A percentile compares a stretch with the other conserved stretches of the same genome.
These are phyloP conservation scores for Tenthredo mesomela DNA, from an alignment of 2,888 invertebrate genomes.

Conservation along the genomic window DNA sequence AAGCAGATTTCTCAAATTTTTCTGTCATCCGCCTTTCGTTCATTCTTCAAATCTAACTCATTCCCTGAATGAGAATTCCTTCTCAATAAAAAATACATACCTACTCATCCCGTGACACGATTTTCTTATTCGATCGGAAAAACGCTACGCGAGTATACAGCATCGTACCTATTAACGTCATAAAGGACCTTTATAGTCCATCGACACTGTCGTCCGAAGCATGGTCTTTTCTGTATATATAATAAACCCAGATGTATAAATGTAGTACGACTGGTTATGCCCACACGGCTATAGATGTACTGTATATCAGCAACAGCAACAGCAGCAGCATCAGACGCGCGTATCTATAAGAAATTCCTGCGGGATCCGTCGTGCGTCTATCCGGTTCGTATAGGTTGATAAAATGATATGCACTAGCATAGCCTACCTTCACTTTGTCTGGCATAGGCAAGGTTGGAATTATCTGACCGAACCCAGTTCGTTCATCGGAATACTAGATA, in stretches of 20 bases:
- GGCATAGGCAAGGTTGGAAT: slow-evolving; percentile 3
- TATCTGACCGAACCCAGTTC: background rate
- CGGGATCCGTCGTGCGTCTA: background rate
- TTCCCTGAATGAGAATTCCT: no score
- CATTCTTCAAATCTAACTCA: no score
- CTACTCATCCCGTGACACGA: no score
- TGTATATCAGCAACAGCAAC: no score
- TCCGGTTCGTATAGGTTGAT: background rate
- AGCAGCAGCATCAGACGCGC: background rate
- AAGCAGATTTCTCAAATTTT: no score
- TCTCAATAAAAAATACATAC: no score
- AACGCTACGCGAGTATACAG: no score
- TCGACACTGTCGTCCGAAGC: background rate
- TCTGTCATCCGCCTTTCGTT: no score
- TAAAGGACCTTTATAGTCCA: background rate
- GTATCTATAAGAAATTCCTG: slow-evolving; percentile 14
- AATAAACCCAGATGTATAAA: background rate
- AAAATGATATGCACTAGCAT: background rate
- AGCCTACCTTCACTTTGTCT: background rate
- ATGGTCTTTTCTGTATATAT: background rate
- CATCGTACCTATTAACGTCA: background rate
- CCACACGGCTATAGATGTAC: background rate
- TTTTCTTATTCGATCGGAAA: no score
- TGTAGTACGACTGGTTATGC: slow-evolving; percentile 13
- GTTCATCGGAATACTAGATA: background rate